phyloP scores from a whole-genome alignment of 2,797 vertebrate species.

The Bucorvus abyssinicus region DNA sequence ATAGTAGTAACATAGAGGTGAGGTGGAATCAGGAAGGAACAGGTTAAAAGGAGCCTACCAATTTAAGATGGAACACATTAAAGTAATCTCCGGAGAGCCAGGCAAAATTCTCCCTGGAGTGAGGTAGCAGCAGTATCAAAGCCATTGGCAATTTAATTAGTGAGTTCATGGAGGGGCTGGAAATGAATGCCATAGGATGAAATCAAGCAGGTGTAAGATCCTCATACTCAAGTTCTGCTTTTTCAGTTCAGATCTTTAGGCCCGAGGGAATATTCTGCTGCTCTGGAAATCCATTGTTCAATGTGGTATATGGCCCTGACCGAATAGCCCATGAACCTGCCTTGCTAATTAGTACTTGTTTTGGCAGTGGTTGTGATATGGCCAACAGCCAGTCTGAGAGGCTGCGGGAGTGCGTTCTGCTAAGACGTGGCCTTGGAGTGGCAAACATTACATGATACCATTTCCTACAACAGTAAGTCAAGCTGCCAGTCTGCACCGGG shows the following conservation, averaged over 20 bases:
- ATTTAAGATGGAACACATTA: conserved; percentile 50
- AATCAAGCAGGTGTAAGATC: not conserved
- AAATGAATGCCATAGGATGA: not conserved
- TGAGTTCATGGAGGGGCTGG: conserved; percentile 4
- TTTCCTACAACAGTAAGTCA: not conserved
- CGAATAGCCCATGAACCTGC: not conserved
- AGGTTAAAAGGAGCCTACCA: conserved; percentile 55
- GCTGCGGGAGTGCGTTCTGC: not conserved
- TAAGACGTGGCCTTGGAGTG: not conserved
- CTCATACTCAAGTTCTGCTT: not conserved
- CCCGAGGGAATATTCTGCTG: not conserved
- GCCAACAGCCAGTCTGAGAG: not conserved
- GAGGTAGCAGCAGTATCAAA: conserved; percentile 44
- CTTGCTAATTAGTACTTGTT: accelerated
- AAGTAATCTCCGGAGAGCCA: conserved; percentile 53
- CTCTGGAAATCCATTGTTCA: not conserved
- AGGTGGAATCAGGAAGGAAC: conserved; percentile 58
- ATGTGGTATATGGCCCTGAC: not conserved
- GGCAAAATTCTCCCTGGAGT: conserved; percentile 35
- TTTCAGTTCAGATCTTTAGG: not conserved
- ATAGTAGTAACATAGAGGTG: conserved; percentile 8
- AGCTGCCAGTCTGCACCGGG: not conserved
- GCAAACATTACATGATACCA: accelerated
- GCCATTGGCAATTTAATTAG: conserved; percentile 65
- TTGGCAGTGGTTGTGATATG: not conserved